Conservation (phyloP, 2,888 invertebrate species). For the Cheilosia grossa region DNA sequence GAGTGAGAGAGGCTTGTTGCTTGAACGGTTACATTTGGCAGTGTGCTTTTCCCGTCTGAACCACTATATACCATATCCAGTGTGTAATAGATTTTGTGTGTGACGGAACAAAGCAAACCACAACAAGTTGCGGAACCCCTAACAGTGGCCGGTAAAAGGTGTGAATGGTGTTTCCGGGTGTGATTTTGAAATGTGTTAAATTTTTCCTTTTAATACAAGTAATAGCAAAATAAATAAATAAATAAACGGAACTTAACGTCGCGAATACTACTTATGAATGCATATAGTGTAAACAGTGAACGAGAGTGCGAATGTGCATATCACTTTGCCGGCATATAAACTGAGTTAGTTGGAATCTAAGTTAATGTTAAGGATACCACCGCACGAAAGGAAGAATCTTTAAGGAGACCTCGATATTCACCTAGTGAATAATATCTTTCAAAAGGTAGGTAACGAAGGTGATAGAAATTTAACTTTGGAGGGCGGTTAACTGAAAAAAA, state of each 20-base stretch:
- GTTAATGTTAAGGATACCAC: conserved; percentile 20
- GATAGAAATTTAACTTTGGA: too few relatives aligned
- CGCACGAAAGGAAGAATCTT: background rate
- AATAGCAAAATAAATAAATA: conserved; percentile 5
- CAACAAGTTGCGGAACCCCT: conserved; percentile 63
- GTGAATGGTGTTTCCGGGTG: conserved; percentile 69
- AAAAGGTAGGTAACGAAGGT: conserved; percentile 6
- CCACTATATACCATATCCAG: conserved; percentile 11
- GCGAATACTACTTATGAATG: background rate
- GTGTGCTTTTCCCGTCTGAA: conserved; percentile 46
- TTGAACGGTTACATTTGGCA: conserved; percentile 42
- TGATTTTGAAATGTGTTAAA: conserved; percentile 64
- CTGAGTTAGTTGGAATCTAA: conserved; percentile 15
- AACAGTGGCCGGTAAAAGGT: conserved; percentile 69
- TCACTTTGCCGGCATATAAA: background rate
- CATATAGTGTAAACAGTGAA: too few relatives aligned
- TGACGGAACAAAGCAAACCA: conserved; percentile 56
- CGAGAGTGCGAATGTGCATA: background rate
- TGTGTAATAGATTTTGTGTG: conserved; percentile 49
- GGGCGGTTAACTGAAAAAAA: too few relatives aligned
- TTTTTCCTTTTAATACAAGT: conserved; percentile 11
- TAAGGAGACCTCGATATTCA: too few relatives aligned
- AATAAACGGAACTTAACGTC: background rate
- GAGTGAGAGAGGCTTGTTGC: conserved; percentile 67
- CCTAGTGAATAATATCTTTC: background rate